Percentiles rank a stretch among this genome's conserved stretches.
Evolutionary conservation across 2,888 invertebrate genomes (phyloP).

Genomic region (Brachypalpus laphriformis): DNA sequence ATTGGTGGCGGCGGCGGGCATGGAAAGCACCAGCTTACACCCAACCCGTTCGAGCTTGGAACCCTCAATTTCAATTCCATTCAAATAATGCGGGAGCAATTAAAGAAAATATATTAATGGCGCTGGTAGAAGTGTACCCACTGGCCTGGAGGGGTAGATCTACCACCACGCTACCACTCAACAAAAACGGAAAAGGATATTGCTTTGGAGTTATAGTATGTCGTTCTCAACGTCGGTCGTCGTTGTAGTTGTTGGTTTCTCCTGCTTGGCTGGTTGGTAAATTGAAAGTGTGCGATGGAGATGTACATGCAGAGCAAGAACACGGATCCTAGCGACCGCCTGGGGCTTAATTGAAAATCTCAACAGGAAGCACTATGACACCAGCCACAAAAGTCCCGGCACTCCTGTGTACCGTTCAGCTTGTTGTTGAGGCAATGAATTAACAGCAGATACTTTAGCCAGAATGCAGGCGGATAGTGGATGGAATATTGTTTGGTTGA

Average conservation of each 20-base stretch:
- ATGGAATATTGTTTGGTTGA: too few species aligned
- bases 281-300: slow-evolving; percentile 47
- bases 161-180: slow-evolving; percentile 14
- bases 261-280: slow-evolving; percentile 12
- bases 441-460: slow-evolving; percentile 66
- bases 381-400: slow-evolving; percentile 71
- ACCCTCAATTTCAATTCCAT: slow-evolving; percentile 71
- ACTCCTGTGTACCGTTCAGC: slow-evolving; percentile 40
- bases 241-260: slow-evolving; percentile 11
- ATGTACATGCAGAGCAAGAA: slow-evolving; percentile 54
- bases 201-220: slow-evolving; percentile 58
- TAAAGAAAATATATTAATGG: slow-evolving; percentile 72
- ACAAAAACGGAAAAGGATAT: slow-evolving; percentile 53
- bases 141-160: not conserved
- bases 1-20: slow-evolving; percentile 14
- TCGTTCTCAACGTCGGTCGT: too few species aligned
- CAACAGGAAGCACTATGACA: slow-evolving; percentile 72
- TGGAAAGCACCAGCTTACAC: not conserved
- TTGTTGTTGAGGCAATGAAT: slow-evolving; percentile 73
- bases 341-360: slow-evolving; percentile 73
- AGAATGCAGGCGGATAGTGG: slow-evolving; percentile 62
- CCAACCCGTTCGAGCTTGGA: slow-evolving; percentile 25
- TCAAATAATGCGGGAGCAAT: slow-evolving; percentile 73
- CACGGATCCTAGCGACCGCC: slow-evolving; percentile 69
- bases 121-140: slow-evolving; percentile 17